phyloP scores from a whole-genome alignment of 2,797 vertebrate genomes.

The Anolis apletophallus region DNA sequence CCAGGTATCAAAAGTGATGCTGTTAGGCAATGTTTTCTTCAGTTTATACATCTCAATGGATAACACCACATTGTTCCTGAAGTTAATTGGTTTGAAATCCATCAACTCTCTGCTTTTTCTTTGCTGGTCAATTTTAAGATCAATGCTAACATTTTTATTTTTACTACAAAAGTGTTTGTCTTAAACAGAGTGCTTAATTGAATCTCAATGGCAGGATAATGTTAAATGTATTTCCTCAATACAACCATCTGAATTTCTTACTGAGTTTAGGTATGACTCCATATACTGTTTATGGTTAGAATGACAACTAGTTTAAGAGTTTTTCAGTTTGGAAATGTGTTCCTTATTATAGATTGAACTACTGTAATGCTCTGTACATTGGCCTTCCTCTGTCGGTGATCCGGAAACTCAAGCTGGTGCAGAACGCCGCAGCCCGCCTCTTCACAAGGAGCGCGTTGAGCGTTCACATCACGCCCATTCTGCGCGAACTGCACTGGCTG shows the following conservation, averaged over 20 bases:
- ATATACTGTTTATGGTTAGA: conserved; percentile 16
- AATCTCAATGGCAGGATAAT: conserved; percentile 8
- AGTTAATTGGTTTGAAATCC: conserved; percentile 24
- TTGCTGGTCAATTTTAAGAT: neutral
- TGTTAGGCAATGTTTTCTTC: neutral
- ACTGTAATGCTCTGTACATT: no score
- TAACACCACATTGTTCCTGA: neutral
- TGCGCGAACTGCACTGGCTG: no score
- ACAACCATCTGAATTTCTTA: conserved; percentile 5
- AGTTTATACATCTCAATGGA: neutral
- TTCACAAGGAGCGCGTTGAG: no score
- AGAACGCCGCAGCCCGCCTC: no score
- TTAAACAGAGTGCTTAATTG: conserved; percentile 11
- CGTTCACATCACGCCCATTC: no score
- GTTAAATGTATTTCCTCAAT: neutral
- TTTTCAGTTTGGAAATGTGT: conserved; percentile 17
- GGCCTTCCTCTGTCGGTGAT: no score
- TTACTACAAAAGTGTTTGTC: neutral
- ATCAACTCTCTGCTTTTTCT: neutral
- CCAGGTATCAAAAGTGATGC: accelerated
- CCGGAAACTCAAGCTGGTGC: no score
- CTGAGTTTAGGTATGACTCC: conserved; percentile 4
- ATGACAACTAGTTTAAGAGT: conserved; percentile 4
- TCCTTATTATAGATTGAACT: neutral
- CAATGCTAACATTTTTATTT: conserved; percentile 18